phyloP scores from a whole-genome alignment of 1,140 invertebrate genomes.

The Pemphigus obesinymphae region DNA sequence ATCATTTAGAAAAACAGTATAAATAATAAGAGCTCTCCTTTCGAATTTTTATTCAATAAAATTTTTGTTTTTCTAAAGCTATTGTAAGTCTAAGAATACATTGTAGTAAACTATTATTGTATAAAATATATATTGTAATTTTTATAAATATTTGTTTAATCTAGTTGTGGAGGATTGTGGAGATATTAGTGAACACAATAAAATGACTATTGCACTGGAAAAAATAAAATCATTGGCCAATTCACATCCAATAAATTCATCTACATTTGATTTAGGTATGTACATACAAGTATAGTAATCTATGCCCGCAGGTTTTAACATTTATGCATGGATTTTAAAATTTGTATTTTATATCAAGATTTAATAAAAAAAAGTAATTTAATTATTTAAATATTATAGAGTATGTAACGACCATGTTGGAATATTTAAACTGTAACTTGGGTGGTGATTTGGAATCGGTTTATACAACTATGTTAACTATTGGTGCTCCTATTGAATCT shows the following conservation, averaged over 20 bases:
- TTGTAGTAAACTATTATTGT: no score
- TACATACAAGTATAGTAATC: slow-evolving; percentile 49
- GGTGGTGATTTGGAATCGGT: slow-evolving; percentile 64
- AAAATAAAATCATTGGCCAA: slow-evolving; percentile 70
- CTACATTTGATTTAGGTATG: slow-evolving; percentile 69
- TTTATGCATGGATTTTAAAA: no score
- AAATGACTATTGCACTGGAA: slow-evolving; percentile 48
- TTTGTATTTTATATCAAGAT: no score
- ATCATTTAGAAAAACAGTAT: no score
- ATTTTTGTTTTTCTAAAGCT: no score
- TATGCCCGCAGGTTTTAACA: no score
- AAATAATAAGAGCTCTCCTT: no score
- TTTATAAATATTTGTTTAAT: neutral
- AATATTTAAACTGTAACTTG: slow-evolving; percentile 67
- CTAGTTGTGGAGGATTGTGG: slow-evolving; percentile 19
- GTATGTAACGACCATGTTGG: slow-evolving; percentile 68
- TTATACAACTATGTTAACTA: slow-evolving; percentile 62
- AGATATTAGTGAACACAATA: slow-evolving; percentile 19
- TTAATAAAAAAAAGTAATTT: no score
- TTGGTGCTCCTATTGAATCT: slow-evolving; percentile 66
- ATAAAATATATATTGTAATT: no score
- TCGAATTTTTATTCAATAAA: no score
- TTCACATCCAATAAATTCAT: slow-evolving; percentile 66
- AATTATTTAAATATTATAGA: slow-evolving; percentile 54
- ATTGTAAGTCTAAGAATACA: no score